phyloP scores from a whole-genome alignment of 2,888 invertebrate species.

The Stomorhina lunata region DNA sequence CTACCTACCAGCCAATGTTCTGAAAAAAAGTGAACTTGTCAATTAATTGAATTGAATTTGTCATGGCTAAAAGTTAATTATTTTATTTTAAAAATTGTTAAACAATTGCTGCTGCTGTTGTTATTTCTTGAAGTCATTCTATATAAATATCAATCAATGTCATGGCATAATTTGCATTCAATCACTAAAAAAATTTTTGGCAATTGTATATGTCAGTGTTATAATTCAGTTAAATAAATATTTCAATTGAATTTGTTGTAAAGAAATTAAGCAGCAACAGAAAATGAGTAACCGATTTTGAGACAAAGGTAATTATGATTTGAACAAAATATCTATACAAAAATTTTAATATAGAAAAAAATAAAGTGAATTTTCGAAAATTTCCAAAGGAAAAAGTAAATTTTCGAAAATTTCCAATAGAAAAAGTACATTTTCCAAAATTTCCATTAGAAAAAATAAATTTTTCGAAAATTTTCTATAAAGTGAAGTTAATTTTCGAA shows the following conservation, averaged over 20 bases:
- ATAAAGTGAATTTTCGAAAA: no score
- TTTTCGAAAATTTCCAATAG: no score
- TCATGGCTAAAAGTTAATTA: slow-evolving; percentile 59
- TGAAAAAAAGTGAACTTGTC: slow-evolving; percentile 42
- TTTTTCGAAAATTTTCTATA: no score
- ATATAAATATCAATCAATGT: slow-evolving; percentile 64
- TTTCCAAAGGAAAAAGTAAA: no score
- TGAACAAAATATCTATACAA: no score
- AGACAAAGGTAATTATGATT: no score
- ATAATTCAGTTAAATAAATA: slow-evolving; percentile 19
- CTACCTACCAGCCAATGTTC: neutral
- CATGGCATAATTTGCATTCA: slow-evolving; percentile 61
- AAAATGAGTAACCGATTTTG: no score
- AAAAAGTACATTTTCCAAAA: no score
- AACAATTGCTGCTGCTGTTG: neutral
- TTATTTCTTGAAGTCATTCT: slow-evolving; percentile 48
- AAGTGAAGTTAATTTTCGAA: no score
- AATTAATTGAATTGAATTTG: slow-evolving; percentile 54
- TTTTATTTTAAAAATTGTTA: slow-evolving; percentile 27
- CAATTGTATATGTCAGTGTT: slow-evolving; percentile 36
- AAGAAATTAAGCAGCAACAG: slow-evolving; percentile 36
- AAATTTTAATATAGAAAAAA: no score
- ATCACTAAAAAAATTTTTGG: slow-evolving; percentile 42
- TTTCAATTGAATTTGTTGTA: neutral
- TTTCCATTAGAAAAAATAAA: no score